Base-by-base conservation (phyloP, 2,113 vertebrate genomes). In the Riparia riparia region DNA sequence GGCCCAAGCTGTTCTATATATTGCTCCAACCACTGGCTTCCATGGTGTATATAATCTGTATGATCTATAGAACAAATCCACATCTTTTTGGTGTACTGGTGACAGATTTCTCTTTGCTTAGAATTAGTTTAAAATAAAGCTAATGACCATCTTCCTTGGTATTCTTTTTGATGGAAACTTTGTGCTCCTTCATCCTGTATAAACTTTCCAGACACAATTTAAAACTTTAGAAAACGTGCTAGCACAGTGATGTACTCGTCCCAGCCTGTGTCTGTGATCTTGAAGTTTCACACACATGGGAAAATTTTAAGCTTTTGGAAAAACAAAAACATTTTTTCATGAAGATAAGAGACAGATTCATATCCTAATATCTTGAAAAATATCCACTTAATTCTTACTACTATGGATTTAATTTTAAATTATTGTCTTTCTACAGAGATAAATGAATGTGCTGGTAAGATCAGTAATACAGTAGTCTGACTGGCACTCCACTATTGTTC, bases 361-460 rank as follows among this genome's bases (percentile, higher is more conserved):
- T 61, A 69, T 78, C 79, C 57, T 45, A 65, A 73, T 64, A 31
- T 88, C 20, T 80, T 88, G 42, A 57, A 90, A 82, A 93, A 88
- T 58, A 85, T 41, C 34, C 31, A 49, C 12, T 44, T 94, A 31
- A 69, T 41, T 15, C 54, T 83, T 86, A 42, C 28, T 65, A 57
- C 16, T 78, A 63, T 66, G 60, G 56, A 74, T 95, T 89, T 81
- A 58, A 84, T 93, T 94, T 95, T 69, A 90, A 96, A 83, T 90
- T 37, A 88, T 63, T 88, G 39, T 82, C 68, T 81, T 94, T 54
- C 64, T 77, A 56, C 66, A 86, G 87, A 86, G 87, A 92, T 81
- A 92, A 92, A 92, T 95, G 39, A 78, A 93, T 74, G 65, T 72
- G 64, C 49, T 92, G 72, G 69, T 94, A 95, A 94, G 93, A 96